Conservation (phyloP, 1,140 invertebrate species). For the Amphibalanus amphitrite region DNA sequence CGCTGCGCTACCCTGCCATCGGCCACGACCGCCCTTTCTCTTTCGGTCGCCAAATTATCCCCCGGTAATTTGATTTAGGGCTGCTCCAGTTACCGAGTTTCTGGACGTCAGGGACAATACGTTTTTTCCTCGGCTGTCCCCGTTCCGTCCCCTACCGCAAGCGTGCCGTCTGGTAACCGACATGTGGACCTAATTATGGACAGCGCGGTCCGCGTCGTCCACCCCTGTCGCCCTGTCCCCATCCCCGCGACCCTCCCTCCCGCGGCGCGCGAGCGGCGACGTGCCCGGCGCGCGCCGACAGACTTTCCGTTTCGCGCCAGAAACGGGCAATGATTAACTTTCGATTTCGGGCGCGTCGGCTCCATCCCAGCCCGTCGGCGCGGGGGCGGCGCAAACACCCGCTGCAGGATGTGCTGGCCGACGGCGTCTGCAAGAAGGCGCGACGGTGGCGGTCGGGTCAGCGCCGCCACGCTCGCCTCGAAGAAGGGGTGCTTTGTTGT, state of each 20-base stretch:
- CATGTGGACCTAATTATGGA: slow-evolving; percentile 1
- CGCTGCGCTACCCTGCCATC: not conserved
- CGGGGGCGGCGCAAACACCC: not conserved
- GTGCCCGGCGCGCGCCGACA: no score
- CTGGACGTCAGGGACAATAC: not conserved
- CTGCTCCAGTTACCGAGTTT: not conserved
- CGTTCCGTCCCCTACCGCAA: not conserved
- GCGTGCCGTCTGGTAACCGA: not conserved
- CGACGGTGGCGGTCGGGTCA: no score
- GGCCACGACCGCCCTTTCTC: not conserved
- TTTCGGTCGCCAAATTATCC: not conserved
- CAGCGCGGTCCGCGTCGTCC: not conserved
- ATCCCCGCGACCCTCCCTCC: not conserved
- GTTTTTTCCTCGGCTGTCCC: not conserved
- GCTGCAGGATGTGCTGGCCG: not conserved
- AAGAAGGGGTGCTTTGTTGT: not conserved
- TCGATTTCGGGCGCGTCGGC: not conserved
- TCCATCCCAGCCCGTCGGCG: not conserved
- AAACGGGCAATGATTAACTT: not conserved
- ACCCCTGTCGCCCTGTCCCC: not conserved
- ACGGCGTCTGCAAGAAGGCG: not conserved
- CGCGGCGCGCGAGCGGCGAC: no score
- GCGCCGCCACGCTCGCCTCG: no score
- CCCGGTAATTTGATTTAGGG: not conserved
- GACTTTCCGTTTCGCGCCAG: not conserved